Evolutionary conservation across 2,797 vertebrate species (phyloP).

Genomic region (Ptychobarbus kaznakovi): DNA sequence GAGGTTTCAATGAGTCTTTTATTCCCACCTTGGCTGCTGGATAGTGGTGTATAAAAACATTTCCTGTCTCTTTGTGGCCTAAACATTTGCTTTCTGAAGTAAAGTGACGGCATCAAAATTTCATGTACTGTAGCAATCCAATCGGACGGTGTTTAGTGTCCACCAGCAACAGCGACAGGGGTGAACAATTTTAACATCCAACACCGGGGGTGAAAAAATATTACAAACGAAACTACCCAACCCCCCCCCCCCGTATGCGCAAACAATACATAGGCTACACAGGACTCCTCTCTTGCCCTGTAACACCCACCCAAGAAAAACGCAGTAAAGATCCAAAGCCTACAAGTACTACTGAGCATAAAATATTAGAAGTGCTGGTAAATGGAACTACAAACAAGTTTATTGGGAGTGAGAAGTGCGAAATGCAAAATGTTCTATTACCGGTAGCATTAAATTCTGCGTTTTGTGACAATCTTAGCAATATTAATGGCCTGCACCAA

Average conservation of each 20-base stretch:
- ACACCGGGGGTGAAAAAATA: not conserved
- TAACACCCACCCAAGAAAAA: too few species aligned
- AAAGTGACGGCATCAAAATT: not conserved
- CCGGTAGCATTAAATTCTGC: not conserved
- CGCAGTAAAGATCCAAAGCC: not conserved
- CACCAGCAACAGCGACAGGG: too few species aligned
- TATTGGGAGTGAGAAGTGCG: too few species aligned
- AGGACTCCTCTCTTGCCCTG: too few species aligned
- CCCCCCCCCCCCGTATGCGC: too few species aligned
- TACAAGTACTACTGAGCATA: not conserved
- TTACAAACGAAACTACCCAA: too few species aligned
- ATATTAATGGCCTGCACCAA: not conserved
- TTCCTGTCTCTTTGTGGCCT: slow-evolving; percentile 29
- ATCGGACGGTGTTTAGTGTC: too few species aligned
- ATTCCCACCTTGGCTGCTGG: slow-evolving; percentile 50
- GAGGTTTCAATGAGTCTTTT: slow-evolving; percentile 43
- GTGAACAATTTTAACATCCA: not conserved
- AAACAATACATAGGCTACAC: too few species aligned
- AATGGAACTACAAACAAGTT: too few species aligned
- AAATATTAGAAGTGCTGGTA: not conserved
- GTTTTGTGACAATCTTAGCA: not conserved
- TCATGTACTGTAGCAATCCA: not conserved
- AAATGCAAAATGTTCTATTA: too few species aligned
- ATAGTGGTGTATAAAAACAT: slow-evolving; percentile 18
- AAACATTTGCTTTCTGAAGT: slow-evolving; percentile 9